Evolutionary conservation across 1,140 invertebrate species (phyloP), one percentile per base, ranked within the genome.

Genomic region (Meloidogyne exigua): DNA sequence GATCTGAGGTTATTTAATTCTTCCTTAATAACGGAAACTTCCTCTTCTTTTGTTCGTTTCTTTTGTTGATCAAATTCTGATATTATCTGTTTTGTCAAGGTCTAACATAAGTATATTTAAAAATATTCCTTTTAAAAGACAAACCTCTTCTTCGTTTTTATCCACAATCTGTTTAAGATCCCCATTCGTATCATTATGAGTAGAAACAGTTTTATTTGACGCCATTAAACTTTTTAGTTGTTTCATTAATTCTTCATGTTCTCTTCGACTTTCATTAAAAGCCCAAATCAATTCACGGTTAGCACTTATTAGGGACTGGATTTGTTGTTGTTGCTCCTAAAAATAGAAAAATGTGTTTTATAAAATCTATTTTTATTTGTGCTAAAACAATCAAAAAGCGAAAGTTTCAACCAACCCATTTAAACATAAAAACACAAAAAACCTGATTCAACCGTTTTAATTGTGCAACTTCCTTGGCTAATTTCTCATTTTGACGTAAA

Each of bases 271-370:
- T 36, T 73, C 72, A 25, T 73, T 73, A 21, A 73, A 73, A 2
- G 72, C 72, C 72, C 72, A 73, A 62, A 73, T 73, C 18, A 73
- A 65, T 39, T 73, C 72, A 23, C 72, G 72, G 32, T 73, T 73
- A 26, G 72, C 72, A 23, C 57, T 62, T 7, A 73, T 73, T 65
- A 73, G 10, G 7, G 72, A 62, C 11, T 73, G 72, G 21, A 73
- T 73, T 73, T 73, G 72, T 36, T 73, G 72, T 65, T 73, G 72
- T 25, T 73, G 72, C 36, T 73, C 72, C 72, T 73, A 15, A 3
- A 67, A n/a, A n/a, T n/a, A n/a, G 0, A 67, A 49, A 64, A 32
- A 23, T 32, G 9, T 32, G 11, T 65, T 65, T 65, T 32, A 23
- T 64, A 2, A 7, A 64, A 62, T n/a, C n/a, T n/a, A n/a, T n/a